Percentiles rank a stretch among this genome's conserved stretches.
Evolutionary conservation across 2,888 invertebrate species (phyloP).

Genomic region (Tuberolachnus salignus): DNA sequence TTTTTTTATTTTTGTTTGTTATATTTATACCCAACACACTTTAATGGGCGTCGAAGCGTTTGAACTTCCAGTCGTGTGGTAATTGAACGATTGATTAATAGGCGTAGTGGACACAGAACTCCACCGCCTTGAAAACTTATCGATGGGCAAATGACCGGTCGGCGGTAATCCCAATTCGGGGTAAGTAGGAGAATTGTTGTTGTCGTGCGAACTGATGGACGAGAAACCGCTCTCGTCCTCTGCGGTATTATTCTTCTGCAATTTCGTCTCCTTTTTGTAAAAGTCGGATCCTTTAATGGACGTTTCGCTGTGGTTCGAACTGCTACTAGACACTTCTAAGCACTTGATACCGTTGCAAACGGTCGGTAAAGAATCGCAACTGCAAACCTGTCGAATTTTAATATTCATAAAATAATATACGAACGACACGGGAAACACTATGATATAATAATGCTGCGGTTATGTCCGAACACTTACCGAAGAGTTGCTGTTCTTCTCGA

Average conservation of each 20-base stretch:
- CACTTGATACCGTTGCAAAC: constrained; percentile 57
- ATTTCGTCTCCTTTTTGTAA: constrained; percentile 34
- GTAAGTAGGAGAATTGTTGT: constrained; percentile 65
- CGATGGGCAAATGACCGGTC: constrained; percentile 56
- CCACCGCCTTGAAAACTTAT: constrained; percentile 50
- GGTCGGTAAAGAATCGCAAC: constrained; percentile 59
- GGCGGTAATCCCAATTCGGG: constrained; percentile 60
- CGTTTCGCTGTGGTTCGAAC: constrained; percentile 61
- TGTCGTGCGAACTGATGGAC: constrained; percentile 83
- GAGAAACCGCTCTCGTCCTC: constrained; percentile 88
- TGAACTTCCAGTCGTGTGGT: constrained; percentile 48
- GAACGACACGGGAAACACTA: background rate
- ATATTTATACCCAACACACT: constrained; percentile 51
- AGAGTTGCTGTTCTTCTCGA: constrained; percentile 42
- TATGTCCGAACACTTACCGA: constrained; percentile 17
- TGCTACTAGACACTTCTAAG: constrained; percentile 60
- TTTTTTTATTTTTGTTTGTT: too few relatives aligned
- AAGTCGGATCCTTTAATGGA: constrained; percentile 32
- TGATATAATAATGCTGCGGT: too few relatives aligned
- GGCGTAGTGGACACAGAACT: constrained; percentile 32
- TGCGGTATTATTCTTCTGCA: constrained; percentile 60
- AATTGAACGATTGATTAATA: constrained; percentile 48
- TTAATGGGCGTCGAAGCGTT: constrained; percentile 49
- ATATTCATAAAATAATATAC: background rate
- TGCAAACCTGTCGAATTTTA: constrained; percentile 58